Percentiles rank a stretch among this genome's conserved stretches.
Conservation (phyloP, 1,140 invertebrate genomes). For the Oreohelix idahoensis region DNA sequence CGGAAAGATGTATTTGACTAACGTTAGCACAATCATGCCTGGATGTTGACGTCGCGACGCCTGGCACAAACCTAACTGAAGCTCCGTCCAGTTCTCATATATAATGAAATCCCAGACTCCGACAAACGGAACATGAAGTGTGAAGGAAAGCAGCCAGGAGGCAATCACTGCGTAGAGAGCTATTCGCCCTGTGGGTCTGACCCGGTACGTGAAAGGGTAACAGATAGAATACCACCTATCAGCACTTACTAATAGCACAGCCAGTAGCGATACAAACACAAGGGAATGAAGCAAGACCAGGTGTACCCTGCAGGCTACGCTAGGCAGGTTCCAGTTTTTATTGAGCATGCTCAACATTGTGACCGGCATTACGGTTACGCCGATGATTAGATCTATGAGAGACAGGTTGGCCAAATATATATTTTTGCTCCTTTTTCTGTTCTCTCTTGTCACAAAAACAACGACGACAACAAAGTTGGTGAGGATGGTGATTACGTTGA, state of each 20-base stretch:
- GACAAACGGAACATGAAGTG: conserved; percentile 55
- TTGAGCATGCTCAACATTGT: conserved; percentile 50
- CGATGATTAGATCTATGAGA: conserved; percentile 58
- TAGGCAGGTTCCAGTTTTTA: conserved; percentile 49
- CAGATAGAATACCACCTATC: conserved; percentile 65
- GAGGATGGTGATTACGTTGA: conserved; percentile 52
- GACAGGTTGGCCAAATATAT: conserved; percentile 63
- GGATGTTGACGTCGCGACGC: conserved; percentile 50
- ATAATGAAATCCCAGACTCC: conserved; percentile 51
- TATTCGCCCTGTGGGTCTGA: conserved; percentile 55
- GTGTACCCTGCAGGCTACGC: conserved; percentile 49
- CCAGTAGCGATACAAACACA: conserved; percentile 57
- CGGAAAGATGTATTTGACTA: conserved; percentile 57
- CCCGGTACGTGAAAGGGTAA: conserved; percentile 63
- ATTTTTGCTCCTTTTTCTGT: conserved; percentile 56
- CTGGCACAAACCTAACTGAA: conserved; percentile 39
- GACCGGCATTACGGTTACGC: conserved; percentile 54
- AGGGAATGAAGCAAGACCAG: conserved; percentile 56
- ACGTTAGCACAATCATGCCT: conserved; percentile 48
- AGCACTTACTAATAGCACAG: conserved; percentile 60
- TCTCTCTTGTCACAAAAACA: conserved; percentile 54
- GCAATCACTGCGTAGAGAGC: conserved; percentile 50
- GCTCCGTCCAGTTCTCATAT: conserved; percentile 23
- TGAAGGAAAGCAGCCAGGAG: conserved; percentile 55
- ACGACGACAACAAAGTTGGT: conserved; percentile 57